These are phyloP conservation scores for Xiphorhynchus elegans DNA, from an alignment of 2,113 vertebrate species.

Conservation along the genomic window DNA sequence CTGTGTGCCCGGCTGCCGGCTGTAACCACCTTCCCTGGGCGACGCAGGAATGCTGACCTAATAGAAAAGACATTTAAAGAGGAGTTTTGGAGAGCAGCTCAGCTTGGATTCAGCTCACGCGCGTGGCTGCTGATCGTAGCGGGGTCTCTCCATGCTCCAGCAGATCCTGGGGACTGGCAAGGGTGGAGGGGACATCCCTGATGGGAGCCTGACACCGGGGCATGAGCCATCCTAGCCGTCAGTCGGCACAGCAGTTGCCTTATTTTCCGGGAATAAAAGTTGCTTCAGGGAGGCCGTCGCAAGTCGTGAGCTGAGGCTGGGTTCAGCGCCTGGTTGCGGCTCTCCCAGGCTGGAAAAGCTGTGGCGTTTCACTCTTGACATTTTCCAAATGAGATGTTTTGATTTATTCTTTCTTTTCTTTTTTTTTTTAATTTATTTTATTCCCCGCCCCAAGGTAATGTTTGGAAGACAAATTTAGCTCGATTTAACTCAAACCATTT, in stretches of 20 bases:
- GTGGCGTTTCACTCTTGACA: constrained; percentile 12
- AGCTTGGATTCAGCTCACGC: not conserved
- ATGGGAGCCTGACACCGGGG: not conserved
- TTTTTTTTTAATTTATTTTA: not conserved
- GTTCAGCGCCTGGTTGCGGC: not conserved
- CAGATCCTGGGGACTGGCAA: fast-evolving
- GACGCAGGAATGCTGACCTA: constrained; percentile 62
- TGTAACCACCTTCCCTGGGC: constrained; percentile 56
- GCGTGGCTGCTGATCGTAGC: not conserved
- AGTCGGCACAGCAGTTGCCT: not conserved
- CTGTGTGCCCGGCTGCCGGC: constrained; percentile 48
- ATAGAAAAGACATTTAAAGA: constrained; percentile 63
- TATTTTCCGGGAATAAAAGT: not conserved
- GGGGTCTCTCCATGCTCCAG: not conserved
- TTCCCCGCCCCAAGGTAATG: constrained; percentile 55
- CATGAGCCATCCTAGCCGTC: not conserved
- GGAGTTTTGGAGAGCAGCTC: constrained; percentile 12
- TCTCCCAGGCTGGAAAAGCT: constrained; percentile 46
- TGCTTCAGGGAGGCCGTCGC: fast-evolving
- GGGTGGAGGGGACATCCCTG: not conserved
- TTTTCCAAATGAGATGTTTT: constrained; percentile 68
- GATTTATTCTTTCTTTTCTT: constrained; percentile 17
- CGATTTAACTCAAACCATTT: constrained; percentile 45
- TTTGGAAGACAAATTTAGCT: constrained; percentile 64
- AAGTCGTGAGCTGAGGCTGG: not conserved